Percentiles rank a stretch among this genome's conserved stretches.
These are phyloP conservation scores for Pentalonia nigronervosa DNA, from an alignment of 1,140 invertebrate genomes.

Conservation along the genomic window DNA sequence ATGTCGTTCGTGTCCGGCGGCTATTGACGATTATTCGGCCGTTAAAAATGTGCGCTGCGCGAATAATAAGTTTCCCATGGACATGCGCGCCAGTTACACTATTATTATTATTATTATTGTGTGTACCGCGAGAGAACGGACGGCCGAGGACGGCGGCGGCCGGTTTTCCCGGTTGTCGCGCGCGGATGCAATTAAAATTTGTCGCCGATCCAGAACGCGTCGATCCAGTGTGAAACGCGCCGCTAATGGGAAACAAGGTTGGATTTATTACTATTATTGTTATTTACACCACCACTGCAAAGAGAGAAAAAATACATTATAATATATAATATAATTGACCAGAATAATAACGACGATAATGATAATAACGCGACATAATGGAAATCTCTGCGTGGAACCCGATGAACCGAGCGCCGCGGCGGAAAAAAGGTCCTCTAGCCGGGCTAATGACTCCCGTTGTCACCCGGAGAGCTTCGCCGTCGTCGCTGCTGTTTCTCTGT, in stretches of 20 bases:
- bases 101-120: slow-evolving; percentile 1
- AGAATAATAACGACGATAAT: not conserved
- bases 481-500: not conserved
- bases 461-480: slow-evolving; percentile 26
- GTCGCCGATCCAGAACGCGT: slow-evolving; percentile 52
- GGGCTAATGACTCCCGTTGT: slow-evolving; percentile 45
- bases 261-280: not conserved
- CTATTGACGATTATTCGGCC: slow-evolving; percentile 57
- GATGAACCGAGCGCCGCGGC: slow-evolving; percentile 32
- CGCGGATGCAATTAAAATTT: slow-evolving; percentile 57
- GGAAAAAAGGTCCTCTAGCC: not conserved
- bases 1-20: slow-evolving; percentile 52
- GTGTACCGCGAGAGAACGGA: not conserved
- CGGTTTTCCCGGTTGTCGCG: slow-evolving; percentile 28
- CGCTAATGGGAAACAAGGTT: slow-evolving; percentile 50
- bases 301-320: not conserved
- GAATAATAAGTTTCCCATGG: slow-evolving; percentile 44
- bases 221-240: slow-evolving; percentile 43
- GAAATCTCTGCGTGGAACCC: slow-evolving; percentile 50
- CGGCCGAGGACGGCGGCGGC: not conserved
- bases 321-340: slow-evolving; percentile 43
- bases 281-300: not conserved
- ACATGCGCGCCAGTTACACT: not conserved
- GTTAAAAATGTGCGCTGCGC: slow-evolving; percentile 21
- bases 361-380: slow-evolving; percentile 24